These are phyloP conservation scores for Sinosuthora webbiana DNA, from an alignment of 2,113 vertebrate genomes.

Conservation along the genomic window DNA sequence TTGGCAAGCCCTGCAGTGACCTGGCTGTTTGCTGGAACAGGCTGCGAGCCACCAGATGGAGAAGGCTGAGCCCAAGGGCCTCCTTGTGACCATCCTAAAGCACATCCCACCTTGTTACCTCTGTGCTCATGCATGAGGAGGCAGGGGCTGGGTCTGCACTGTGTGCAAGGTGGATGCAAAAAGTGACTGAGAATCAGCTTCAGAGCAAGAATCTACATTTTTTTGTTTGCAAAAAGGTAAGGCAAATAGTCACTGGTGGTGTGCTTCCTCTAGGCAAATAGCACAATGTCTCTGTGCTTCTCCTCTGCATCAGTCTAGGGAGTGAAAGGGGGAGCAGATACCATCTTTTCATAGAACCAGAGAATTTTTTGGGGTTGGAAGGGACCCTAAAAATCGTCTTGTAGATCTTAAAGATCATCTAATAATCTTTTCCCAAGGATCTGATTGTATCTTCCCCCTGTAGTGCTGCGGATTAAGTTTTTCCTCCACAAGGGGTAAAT, in stretches of 20 bases:
- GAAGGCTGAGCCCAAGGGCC: neutral
- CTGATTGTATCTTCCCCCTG: neutral
- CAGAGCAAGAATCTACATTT: neutral
- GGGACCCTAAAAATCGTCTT: neutral
- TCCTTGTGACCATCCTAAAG: neutral
- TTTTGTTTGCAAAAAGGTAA: conserved; percentile 15
- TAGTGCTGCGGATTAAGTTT: neutral
- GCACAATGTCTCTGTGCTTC: rapidly evolving
- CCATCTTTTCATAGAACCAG: neutral
- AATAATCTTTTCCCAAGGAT: neutral
- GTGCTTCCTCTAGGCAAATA: conserved; percentile 21
- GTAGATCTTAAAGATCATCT: neutral
- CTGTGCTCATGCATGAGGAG: neutral
- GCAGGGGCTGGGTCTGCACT: neutral
- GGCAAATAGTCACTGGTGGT: conserved; percentile 40
- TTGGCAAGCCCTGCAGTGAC: neutral
- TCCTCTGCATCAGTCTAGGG: neutral
- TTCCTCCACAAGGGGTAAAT: neutral
- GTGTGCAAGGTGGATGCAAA: neutral
- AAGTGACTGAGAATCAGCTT: neutral
- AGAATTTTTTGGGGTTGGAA: neutral
- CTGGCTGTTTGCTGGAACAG: neutral
- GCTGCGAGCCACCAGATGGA: neutral
- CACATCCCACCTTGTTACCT: neutral
- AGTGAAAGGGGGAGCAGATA: neutral